phyloP scores from a whole-genome alignment of 2,113 vertebrate species.

The Typhlomys cinereus region DNA sequence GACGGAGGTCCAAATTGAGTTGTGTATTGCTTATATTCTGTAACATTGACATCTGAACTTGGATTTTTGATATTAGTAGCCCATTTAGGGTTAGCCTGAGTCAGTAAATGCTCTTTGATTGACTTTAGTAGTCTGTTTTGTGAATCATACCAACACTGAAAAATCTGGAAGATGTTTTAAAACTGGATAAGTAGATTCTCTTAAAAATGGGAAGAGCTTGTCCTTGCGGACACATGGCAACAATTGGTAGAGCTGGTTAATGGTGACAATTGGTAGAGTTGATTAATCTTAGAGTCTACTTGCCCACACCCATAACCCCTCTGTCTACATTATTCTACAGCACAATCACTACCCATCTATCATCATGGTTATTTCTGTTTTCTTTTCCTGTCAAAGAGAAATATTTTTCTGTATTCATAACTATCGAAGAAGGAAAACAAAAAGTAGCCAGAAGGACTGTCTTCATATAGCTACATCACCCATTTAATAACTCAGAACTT shows the following conservation, averaged over 20 bases:
- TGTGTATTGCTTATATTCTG: neutral
- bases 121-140: neutral
- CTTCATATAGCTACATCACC: neutral
- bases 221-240: neutral
- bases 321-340: neutral
- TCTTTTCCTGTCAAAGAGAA: neutral
- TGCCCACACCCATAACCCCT: too few relatives aligned
- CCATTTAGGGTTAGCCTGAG: neutral
- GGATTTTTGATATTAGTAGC: neutral
- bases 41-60: neutral
- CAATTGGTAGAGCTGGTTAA: too few relatives aligned
- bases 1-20: too few relatives aligned
- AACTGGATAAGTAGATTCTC: conserved; percentile 5
- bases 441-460: conserved; percentile 3
- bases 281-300: neutral
- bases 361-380: neutral
- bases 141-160: neutral
- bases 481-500: neutral
- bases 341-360: neutral
- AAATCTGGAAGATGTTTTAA: conserved; percentile 2
- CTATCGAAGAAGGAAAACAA: conserved; percentile 40
- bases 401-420: conserved; percentile 39
- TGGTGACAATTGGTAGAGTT: neutral
- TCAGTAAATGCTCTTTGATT: neutral
- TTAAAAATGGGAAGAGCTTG: neutral